phyloP scores from a whole-genome alignment of 2,797 vertebrate genomes.

The Trachops cirrhosus region DNA sequence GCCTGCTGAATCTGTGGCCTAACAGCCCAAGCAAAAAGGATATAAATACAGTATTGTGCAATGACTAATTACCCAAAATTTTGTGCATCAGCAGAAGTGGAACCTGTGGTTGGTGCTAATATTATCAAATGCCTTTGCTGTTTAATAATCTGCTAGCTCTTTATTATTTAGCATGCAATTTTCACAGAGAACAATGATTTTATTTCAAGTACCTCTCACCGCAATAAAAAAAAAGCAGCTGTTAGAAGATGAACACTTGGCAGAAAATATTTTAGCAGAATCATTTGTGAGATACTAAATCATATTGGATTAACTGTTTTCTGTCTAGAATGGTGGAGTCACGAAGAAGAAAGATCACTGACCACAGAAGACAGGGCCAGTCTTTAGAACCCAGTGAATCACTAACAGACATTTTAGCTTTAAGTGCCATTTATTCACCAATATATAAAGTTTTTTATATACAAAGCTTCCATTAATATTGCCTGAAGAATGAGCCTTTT shows the following conservation, averaged over 20 bases:
- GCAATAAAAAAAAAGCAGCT: slow-evolving; percentile 81
- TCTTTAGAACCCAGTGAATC: slow-evolving; percentile 62
- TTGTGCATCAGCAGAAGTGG: slow-evolving; percentile 84
- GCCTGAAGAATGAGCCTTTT: slow-evolving; percentile 81
- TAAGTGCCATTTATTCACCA: slow-evolving; percentile 73
- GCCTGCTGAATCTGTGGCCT: slow-evolving; percentile 85
- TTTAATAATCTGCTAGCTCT: slow-evolving; percentile 81
- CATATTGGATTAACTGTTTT: slow-evolving; percentile 78
- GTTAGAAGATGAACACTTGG: slow-evolving; percentile 82
- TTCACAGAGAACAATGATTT: slow-evolving; percentile 82
- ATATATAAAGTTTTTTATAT: slow-evolving; percentile 76
- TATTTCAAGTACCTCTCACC: slow-evolving; percentile 81
- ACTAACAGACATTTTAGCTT: slow-evolving; percentile 68
- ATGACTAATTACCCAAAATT: slow-evolving; percentile 84
- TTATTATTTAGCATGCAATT: slow-evolving; percentile 76
- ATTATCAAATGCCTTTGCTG: slow-evolving; percentile 83
- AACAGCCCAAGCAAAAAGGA: slow-evolving; percentile 82
- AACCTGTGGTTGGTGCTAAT: slow-evolving; percentile 83
- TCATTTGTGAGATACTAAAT: slow-evolving; percentile 75
- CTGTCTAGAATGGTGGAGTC: slow-evolving; percentile 61
- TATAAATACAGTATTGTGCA: slow-evolving; percentile 82
- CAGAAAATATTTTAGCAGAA: slow-evolving; percentile 79
- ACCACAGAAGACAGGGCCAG: slow-evolving; percentile 60
- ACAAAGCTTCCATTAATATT: slow-evolving; percentile 75
- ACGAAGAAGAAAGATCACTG: slow-evolving; percentile 54